Evolutionary conservation across 1,140 invertebrate genomes (phyloP), one percentile per base, ranked within the genome.

Genomic region (Bombus polaris): DNA sequence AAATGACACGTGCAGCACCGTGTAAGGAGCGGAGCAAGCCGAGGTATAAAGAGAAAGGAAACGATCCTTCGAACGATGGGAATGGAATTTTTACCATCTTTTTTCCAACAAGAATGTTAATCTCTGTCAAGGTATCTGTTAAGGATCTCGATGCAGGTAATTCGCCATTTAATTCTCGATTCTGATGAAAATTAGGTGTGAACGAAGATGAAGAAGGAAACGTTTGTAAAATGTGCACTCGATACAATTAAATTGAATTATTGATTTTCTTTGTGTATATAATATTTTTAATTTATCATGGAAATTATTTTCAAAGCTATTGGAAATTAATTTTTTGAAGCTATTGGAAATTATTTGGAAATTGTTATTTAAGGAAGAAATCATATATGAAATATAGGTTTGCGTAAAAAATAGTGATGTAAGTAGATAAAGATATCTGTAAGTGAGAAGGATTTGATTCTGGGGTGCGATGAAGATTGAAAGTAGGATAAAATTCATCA

Each of bases 1-100:
- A 65, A 72, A 37, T 10, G 44, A 32, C 39, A 47, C 42, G 9
- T 37, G 35, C 18, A n/a, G 28, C 70, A 42, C 68, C 32, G 81
- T 68, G 81, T 57, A 44, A 53, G 73, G 28, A 72, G 18, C 71
- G 39, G 53, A 42, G 39, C 37, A 28, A 44, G 25, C n/a, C 39
- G 37, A 44, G 44, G 28, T 79, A 71, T 42, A 66, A 39, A 78
- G 32, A 66, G 13, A 68, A 32, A 66, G 78, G 83, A 82, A 89
- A 83, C 65, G 83, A 86, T 82, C 83, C 62, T 77, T 80, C 86
- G 39, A 72, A 42, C 35, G 57, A 47, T 4, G 75, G 2, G 15
- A n/a, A 37, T 15, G 25, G 15, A n/a, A 39, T 15, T 65, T 12
- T 42, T 65, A 68, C 5, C 13, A n/a, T 35, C 22, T 68, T 4